These are phyloP conservation scores for Megalurothrips usitatus DNA, from an alignment of 2,888 invertebrate species.

Conservation along the genomic window DNA sequence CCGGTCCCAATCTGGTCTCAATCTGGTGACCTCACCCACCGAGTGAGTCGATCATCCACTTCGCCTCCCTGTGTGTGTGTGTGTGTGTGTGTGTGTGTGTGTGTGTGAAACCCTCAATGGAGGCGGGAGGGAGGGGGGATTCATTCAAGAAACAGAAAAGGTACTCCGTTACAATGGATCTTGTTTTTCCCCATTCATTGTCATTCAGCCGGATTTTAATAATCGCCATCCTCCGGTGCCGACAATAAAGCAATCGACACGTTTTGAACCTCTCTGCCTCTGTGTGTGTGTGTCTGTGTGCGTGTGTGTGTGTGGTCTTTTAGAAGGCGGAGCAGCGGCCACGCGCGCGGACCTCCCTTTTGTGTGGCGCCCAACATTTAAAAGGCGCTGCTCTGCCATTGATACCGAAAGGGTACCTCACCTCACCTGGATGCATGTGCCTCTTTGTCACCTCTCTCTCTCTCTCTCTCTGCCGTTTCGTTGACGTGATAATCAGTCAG, in stretches of 20 bases:
- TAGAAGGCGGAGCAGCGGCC: not conserved
- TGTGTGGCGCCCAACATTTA: slow-evolving; percentile 6
- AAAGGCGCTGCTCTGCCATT: not conserved
- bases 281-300: no score
- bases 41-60: not conserved
- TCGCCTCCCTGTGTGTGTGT: not conserved
- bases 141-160: not conserved
- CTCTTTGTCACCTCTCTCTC: no score
- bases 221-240: not conserved
- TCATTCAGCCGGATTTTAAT: not conserved
- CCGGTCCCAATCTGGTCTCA: not conserved
- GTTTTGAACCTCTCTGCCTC: not conserved
- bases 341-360: not conserved
- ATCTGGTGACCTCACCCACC: not conserved
- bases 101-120: no score
- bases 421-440: not conserved
- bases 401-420: not conserved
- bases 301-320: not conserved
- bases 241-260: slow-evolving; percentile 11
- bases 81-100: no score
- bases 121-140: not conserved
- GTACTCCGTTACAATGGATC: not conserved
- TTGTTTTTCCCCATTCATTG: not conserved
- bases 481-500: no score
- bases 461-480: no score